Evolutionary conservation across 2,113 vertebrate genomes (phyloP).

Genomic region (Peromyscus californicus): DNA sequence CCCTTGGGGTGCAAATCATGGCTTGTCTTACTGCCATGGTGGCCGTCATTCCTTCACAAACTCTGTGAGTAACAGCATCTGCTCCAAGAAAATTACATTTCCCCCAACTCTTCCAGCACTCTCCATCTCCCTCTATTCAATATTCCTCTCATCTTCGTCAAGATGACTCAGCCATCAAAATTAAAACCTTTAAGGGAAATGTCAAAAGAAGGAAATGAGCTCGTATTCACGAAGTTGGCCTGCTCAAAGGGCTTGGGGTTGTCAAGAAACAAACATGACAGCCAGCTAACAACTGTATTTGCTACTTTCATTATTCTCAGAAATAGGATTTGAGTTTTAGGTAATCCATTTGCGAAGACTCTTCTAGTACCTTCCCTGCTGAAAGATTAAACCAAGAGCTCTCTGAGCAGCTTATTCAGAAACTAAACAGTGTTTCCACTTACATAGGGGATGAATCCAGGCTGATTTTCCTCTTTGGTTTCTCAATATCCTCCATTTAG

Average conservation of each 20-base stretch:
- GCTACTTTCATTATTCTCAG: constrained; percentile 22
- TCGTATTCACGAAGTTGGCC: constrained; percentile 5
- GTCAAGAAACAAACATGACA: constrained; percentile 50
- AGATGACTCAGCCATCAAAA: constrained; percentile 62
- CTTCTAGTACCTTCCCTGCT: constrained; percentile 22
- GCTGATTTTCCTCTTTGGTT: not conserved
- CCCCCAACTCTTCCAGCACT: not conserved
- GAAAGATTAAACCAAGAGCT: not conserved
- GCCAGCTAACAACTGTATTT: constrained; percentile 32
- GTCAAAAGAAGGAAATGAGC: constrained; percentile 51
- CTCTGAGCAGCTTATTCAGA: constrained; percentile 53
- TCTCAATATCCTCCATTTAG: constrained; percentile 19
- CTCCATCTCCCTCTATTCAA: constrained; percentile 35
- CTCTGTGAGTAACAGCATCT: constrained; percentile 26
- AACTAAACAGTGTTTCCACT: constrained; percentile 6
- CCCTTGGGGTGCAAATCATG: constrained; percentile 15
- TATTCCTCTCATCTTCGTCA: constrained; percentile 58
- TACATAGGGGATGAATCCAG: not conserved
- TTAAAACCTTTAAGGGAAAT: constrained; percentile 68
- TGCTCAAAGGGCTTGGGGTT: not conserved
- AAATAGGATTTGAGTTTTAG: constrained; percentile 42
- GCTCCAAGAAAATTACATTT: constrained; percentile 46
- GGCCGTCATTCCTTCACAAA: constrained; percentile 59
- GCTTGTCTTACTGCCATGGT: constrained; percentile 28
- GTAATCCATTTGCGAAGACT: constrained; percentile 1